phyloP scores from a whole-genome alignment of 2,113 vertebrate genomes.

The Glaucomys volans region DNA sequence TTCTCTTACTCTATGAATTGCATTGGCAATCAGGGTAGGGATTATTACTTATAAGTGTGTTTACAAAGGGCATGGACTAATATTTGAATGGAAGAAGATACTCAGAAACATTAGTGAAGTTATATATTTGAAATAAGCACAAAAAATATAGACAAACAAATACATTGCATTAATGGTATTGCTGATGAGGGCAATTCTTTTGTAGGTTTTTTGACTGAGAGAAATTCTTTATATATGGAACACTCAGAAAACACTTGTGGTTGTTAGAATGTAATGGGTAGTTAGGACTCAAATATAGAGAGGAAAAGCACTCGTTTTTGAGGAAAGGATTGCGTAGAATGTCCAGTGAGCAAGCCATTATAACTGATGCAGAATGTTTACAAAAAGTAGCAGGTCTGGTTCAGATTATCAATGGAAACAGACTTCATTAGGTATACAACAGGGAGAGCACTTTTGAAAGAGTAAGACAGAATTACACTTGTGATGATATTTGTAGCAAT shows the following conservation, averaged over 20 bases:
- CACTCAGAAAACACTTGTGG: neutral
- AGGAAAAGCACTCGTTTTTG: neutral
- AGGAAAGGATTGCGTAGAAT: neutral
- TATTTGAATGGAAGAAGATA: neutral
- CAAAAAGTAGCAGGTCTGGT: neutral
- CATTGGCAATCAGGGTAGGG: neutral
- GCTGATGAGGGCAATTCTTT: neutral
- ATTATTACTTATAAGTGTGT: neutral
- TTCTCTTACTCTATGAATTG: neutral
- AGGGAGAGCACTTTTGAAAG: neutral
- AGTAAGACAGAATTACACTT: neutral
- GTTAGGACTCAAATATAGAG: neutral
- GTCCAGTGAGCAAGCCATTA: neutral
- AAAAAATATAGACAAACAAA: neutral
- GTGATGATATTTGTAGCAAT: neutral
- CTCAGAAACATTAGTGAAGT: neutral
- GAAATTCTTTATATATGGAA: neutral
- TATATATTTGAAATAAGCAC: neutral
- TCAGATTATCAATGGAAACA: neutral
- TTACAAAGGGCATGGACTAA: neutral
- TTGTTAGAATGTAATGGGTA: neutral
- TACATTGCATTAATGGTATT: neutral
- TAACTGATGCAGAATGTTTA: neutral
- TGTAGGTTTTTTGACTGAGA: neutral
- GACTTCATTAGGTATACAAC: neutral